These are phyloP conservation scores for Astyanax mexicanus DNA, from an alignment of 2,797 vertebrate genomes.

Conservation along the genomic window DNA sequence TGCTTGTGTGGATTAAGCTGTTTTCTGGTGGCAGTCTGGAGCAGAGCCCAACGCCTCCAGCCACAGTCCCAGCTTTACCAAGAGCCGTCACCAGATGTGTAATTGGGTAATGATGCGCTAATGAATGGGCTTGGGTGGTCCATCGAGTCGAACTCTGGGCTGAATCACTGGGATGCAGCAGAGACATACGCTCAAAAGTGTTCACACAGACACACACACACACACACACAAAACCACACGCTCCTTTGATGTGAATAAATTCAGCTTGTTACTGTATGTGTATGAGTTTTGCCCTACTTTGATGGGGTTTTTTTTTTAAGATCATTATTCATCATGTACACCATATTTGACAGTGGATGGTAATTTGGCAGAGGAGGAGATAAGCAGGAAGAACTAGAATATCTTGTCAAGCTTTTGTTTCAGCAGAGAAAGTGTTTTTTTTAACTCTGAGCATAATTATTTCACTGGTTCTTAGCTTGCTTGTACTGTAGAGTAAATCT, in stretches of 20 bases:
- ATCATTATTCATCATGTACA: constrained; percentile 43
- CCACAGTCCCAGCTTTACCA: constrained; percentile 21
- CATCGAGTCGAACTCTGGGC: constrained; percentile 57
- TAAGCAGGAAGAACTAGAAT: constrained; percentile 1
- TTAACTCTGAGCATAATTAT: background rate
- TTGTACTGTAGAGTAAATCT: too few relatives aligned
- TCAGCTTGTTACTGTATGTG: constrained; percentile 49
- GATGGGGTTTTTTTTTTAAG: constrained; percentile 28
- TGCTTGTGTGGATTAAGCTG: constrained; percentile 23
- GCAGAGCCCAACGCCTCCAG: constrained; percentile 4
- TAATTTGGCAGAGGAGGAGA: constrained; percentile 9
- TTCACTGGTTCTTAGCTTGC: too few relatives aligned
- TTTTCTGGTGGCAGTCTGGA: constrained; percentile 8
- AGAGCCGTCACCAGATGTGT: constrained; percentile 40
- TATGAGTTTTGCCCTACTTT: constrained; percentile 41
- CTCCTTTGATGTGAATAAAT: constrained; percentile 18
- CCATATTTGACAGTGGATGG: constrained; percentile 50
- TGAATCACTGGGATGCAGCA: constrained; percentile 51
- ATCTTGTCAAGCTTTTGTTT: background rate
- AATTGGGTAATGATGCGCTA: constrained; percentile 54
- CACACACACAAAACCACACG: constrained; percentile 19
- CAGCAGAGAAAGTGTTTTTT: too few relatives aligned
- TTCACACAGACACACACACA: constrained; percentile 3
- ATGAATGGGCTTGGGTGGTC: constrained; percentile 64
- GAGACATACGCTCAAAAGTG: background rate